phyloP scores from a whole-genome alignment of 2,797 vertebrate species.

The Brotula barbata region DNA sequence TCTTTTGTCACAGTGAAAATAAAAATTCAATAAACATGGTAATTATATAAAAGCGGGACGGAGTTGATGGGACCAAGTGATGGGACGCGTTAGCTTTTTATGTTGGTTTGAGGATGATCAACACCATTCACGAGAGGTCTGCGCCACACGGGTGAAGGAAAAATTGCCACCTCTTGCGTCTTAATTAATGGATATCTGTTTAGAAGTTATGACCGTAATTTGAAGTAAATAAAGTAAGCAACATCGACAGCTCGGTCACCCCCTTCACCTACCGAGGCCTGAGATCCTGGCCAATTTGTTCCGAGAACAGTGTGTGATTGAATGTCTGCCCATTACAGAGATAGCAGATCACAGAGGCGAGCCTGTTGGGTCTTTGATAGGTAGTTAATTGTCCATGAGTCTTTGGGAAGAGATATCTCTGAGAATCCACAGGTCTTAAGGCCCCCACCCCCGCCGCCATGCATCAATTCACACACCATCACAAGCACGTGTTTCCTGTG shows the following conservation, averaged over 20 bases:
- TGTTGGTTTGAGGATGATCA: constrained; percentile 72
- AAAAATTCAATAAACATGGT: constrained; percentile 89
- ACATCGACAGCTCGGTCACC: neutral
- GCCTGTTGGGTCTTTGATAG: constrained; percentile 82
- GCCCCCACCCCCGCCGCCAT: constrained; percentile 56
- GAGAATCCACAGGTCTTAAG: constrained; percentile 79
- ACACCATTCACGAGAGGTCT: constrained; percentile 62
- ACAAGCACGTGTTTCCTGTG: constrained; percentile 78
- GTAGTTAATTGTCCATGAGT: constrained; percentile 76
- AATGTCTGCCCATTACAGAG: constrained; percentile 75
- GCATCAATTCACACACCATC: constrained; percentile 65
- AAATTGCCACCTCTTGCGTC: constrained; percentile 8
- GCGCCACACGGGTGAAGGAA: constrained; percentile 12
- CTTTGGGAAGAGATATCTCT: constrained; percentile 78
- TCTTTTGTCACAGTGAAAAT: constrained; percentile 81
- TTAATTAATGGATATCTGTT: neutral
- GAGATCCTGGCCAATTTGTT: constrained; percentile 28
- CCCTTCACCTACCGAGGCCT: constrained; percentile 8
- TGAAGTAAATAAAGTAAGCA: neutral
- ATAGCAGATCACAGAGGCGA: constrained; percentile 70
- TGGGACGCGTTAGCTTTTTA: constrained; percentile 59
- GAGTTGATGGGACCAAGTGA: constrained; percentile 66
- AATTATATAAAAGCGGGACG: constrained; percentile 79
- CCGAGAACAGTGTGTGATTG: constrained; percentile 68
- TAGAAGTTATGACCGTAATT: constrained; percentile 7